Base-by-base conservation (phyloP, 2,888 invertebrate species). In the Trisateles emortualis region DNA sequence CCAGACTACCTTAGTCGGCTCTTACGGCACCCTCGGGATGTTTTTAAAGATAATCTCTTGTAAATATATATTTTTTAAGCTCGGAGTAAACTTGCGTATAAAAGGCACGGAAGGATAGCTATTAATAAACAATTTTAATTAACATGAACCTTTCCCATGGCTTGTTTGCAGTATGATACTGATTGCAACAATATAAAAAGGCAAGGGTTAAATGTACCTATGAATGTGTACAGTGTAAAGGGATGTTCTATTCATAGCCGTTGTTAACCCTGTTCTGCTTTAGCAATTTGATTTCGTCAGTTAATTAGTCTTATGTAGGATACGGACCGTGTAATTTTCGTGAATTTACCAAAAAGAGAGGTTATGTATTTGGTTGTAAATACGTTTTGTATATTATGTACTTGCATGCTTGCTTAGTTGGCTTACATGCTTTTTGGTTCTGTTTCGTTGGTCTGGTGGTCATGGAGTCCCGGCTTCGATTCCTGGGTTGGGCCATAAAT, bases 101-200 rank as follows among this genome's bases (percentile, higher is more conserved):
- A 19, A 19, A 19, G 19, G 19, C 5, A 19, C 5, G 19, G 19
- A 19, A n/a, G 29, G 13, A 9, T n/a, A 0, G 14, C 22, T 35
- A 11, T 33, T 33, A 40, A 26, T 49, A 26, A 49, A 42, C 42
- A 42, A 42, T 49, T 49, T 42, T 49, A 42, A 49, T 42, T 29
- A 49, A 42, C 41, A 35, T 13, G 29, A 26, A 17, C 29, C 49
- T 35, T 36, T 19, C 11, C 9, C 1, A 4, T 19, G 16, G 1
- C 2, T 3, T 41, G 17, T 41, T 33, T 42, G 11, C 42, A 30
- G 30, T 17, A 19, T 13, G 39, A 1, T 39, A 39, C 39, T 24
- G 13, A 11, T 22, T 39, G 9, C 39, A 39, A 39, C 39, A 11
- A 39, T 39, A 22, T 22, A 39, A 22, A 39, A 39, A 22, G 39